phyloP scores from a whole-genome alignment of 2,888 invertebrate species.

The Agelastica alni region DNA sequence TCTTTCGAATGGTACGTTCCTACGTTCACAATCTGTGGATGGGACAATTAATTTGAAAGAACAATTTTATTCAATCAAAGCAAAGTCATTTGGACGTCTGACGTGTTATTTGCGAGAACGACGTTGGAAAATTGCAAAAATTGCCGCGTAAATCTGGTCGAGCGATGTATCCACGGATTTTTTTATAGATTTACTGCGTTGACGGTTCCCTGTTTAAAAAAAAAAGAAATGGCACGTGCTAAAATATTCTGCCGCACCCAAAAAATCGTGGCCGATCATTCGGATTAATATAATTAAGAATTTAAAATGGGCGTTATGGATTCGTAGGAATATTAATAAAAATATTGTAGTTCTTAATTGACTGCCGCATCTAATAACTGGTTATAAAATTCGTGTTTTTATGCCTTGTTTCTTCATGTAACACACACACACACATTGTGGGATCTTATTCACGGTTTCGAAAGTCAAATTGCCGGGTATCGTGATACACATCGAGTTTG shows the following conservation, averaged over 20 bases:
- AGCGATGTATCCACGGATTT: no score
- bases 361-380: slow-evolving; percentile 22
- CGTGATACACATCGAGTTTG: background rate
- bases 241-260: no score
- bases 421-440: slow-evolving; percentile 1
- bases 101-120: background rate
- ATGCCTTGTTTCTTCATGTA: no score
- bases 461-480: background rate
- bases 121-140: background rate
- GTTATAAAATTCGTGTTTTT: slow-evolving; percentile 8
- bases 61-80: slow-evolving; percentile 15
- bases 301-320: slow-evolving; percentile 27
- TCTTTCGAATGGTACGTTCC: slow-evolving; percentile 1
- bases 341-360: slow-evolving; percentile 27
- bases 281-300: no score
- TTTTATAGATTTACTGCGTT: no score
- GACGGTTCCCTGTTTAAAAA: no score
- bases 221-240: no score
- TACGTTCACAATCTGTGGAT: slow-evolving; percentile 1
- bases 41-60: slow-evolving; percentile 11
- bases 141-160: slow-evolving; percentile 1
- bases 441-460: background rate
- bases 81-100: background rate
- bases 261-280: no score
- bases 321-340: slow-evolving; percentile 28